A percentile compares a stretch with the other conserved stretches of the same genome.
Evolutionary conservation across 2,113 vertebrate genomes (phyloP).

Genomic region (Puffinus mauretanicus): DNA sequence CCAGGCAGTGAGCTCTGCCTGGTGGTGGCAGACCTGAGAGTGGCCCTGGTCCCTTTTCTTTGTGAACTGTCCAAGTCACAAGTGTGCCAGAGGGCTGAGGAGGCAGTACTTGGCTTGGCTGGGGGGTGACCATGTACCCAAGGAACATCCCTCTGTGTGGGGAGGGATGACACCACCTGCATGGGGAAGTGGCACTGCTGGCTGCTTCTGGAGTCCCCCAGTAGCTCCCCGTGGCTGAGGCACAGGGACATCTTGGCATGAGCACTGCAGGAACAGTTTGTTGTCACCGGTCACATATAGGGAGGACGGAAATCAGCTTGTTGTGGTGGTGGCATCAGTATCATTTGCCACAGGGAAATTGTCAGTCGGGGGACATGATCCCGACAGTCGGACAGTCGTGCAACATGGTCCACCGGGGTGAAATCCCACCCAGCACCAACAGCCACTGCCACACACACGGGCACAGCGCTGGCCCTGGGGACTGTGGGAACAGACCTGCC

Average conservation of each 20-base stretch:
- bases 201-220: neutral
- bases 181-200: neutral
- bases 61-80: neutral
- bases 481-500: neutral
- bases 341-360: too few species aligned
- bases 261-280: neutral
- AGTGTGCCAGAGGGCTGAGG: neutral
- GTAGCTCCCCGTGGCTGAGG: neutral
- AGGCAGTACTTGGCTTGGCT: neutral
- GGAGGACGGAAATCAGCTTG: neutral
- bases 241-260: rapidly evolving
- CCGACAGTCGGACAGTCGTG: rapidly evolving
- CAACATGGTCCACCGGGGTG: neutral
- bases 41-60: neutral
- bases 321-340: neutral
- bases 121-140: neutral
- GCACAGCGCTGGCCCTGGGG: neutral
- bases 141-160: neutral
- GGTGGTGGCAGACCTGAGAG: neutral
- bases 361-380: neutral
- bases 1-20: neutral
- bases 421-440: neutral
- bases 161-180: neutral
- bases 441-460: neutral
- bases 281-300: rapidly evolving